phyloP scores from a whole-genome alignment of 2,888 invertebrate genomes.

The Acanthoscelides obtectus region DNA sequence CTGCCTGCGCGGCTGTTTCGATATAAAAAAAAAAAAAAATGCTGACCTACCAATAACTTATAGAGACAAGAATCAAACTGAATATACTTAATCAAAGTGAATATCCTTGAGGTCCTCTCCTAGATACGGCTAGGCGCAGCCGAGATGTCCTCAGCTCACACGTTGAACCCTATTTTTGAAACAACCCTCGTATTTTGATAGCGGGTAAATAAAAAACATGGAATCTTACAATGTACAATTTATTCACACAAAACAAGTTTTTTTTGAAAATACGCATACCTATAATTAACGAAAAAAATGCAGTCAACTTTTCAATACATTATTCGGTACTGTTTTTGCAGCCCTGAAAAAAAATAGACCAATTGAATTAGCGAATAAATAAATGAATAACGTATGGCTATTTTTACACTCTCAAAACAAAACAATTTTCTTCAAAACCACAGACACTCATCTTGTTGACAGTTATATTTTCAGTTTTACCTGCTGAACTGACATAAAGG shows the following conservation, averaged over 20 bases:
- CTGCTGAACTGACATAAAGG: neutral
- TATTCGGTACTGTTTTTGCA: slow-evolving; percentile 40
- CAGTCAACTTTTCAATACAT: slow-evolving; percentile 43
- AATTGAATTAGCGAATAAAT: slow-evolving; percentile 5
- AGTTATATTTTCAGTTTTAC: neutral
- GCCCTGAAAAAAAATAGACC: slow-evolving; percentile 36
- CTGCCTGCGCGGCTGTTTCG: too few relatives aligned
- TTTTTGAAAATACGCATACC: neutral
- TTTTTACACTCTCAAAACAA: neutral
- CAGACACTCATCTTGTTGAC: neutral
- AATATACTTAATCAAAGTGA: too few relatives aligned
- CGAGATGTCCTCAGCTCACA: too few relatives aligned
- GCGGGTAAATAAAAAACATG: too few relatives aligned
- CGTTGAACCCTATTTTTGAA: too few relatives aligned
- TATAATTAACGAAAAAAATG: neutral
- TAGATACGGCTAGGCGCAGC: too few relatives aligned
- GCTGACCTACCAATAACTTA: too few relatives aligned
- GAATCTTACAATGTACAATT: neutral
- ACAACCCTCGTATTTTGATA: too few relatives aligned
- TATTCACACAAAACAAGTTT: neutral
- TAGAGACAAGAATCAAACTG: too few relatives aligned
- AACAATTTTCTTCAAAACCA: neutral
- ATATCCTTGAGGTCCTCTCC: too few relatives aligned
- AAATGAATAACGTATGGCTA: neutral
- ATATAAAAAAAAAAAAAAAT: too few relatives aligned